Conservation (phyloP, 1,140 invertebrate species). For the Drosophila pachea region DNA sequence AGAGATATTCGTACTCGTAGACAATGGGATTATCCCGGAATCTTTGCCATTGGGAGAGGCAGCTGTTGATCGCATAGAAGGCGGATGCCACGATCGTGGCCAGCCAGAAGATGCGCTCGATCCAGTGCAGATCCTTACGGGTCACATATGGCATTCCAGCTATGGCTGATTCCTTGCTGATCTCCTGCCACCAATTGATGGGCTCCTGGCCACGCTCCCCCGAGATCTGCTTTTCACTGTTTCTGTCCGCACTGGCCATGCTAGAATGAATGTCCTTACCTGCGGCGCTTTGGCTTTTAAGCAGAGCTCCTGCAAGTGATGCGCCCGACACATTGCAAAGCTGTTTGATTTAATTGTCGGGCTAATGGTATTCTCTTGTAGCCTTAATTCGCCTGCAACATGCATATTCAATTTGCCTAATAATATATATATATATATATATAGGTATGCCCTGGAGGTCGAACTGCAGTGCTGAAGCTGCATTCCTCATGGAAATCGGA, state of each 20-base stretch:
- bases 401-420: slow-evolving; percentile 38
- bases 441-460: too few relatives aligned
- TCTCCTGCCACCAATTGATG: slow-evolving; percentile 42
- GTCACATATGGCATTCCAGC: slow-evolving; percentile 67
- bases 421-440: too few relatives aligned
- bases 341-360: background rate
- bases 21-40: slow-evolving; percentile 70
- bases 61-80: slow-evolving; percentile 60
- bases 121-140: slow-evolving; percentile 62
- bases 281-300: slow-evolving; percentile 3
- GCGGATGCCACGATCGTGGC: slow-evolving; percentile 40
- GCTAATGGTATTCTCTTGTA: slow-evolving; percentile 37
- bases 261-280: background rate
- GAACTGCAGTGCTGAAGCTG: too few relatives aligned
- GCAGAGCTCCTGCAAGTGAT: slow-evolving; percentile 5
- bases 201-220: background rate
- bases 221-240: background rate
- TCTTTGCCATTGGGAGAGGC: slow-evolving; percentile 59
- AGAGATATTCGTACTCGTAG: slow-evolving; percentile 68
- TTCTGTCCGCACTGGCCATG: slow-evolving; percentile 7
- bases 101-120: slow-evolving; percentile 64
- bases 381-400: slow-evolving; percentile 1
- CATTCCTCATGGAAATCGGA: background rate
- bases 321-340: slow-evolving; percentile 13
- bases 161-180: slow-evolving; percentile 53